A percentile compares a stretch with the other conserved stretches of the same genome.
Evolutionary conservation across 2,888 invertebrate species (phyloP).

Genomic region (Polymixis flavicincta): DNA sequence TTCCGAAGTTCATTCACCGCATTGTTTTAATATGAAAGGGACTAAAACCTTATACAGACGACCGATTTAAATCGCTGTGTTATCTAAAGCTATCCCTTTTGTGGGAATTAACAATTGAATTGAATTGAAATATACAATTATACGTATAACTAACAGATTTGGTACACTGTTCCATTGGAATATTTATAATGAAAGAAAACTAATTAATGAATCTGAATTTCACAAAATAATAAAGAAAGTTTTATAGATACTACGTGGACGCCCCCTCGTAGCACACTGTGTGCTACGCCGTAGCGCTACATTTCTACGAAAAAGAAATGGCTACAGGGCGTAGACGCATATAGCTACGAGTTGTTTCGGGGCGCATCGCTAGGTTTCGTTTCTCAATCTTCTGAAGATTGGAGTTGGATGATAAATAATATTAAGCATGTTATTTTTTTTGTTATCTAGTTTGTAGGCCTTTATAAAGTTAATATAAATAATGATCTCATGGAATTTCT

Average conservation of each 20-base stretch:
- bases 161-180: not conserved
- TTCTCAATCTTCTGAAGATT: not conserved
- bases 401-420: not conserved
- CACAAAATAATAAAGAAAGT: slow-evolving; percentile 19
- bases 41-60: slow-evolving; percentile 26
- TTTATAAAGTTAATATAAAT: too few species aligned
- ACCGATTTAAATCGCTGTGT: not conserved
- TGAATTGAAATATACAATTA: not conserved
- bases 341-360: not conserved
- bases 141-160: not conserved
- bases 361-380: not conserved
- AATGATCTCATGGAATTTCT: not conserved
- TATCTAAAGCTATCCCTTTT: not conserved
- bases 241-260: not conserved
- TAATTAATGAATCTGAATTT: too few species aligned
- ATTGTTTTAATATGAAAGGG: slow-evolving; percentile 28
- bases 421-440: too few species aligned
- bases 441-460: too few species aligned
- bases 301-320: slow-evolving; percentile 29
- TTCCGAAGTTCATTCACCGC: slow-evolving; percentile 43
- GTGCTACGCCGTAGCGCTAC: slow-evolving; percentile 33
- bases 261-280: slow-evolving; percentile 1
- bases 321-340: slow-evolving; percentile 3
- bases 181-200: not conserved
- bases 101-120: not conserved